These are phyloP conservation scores for Zonitis immaculata DNA, from an alignment of 2,888 invertebrate genomes.

Conservation along the genomic window DNA sequence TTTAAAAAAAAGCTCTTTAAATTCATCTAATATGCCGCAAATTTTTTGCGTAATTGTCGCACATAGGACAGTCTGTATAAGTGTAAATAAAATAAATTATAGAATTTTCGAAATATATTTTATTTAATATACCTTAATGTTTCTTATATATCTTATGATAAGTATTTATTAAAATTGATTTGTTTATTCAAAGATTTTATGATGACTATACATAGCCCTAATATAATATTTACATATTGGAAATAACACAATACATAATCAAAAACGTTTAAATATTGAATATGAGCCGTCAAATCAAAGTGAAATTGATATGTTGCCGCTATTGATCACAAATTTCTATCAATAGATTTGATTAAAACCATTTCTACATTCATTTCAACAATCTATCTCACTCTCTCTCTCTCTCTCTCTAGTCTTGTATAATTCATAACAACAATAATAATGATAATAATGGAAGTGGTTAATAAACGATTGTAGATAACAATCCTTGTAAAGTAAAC, in stretches of 20 bases:
- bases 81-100: too few relatives aligned
- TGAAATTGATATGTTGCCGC: slow-evolving; percentile 33
- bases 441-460: not conserved
- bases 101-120: too few relatives aligned
- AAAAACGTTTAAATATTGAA: slow-evolving; percentile 25
- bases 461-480: not conserved
- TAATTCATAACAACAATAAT: not conserved
- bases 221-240: too few relatives aligned
- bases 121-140: too few relatives aligned
- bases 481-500: not conserved
- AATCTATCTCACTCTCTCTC: too few relatives aligned
- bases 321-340: slow-evolving; percentile 26
- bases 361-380: slow-evolving; percentile 11
- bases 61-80: too few relatives aligned
- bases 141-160: too few relatives aligned
- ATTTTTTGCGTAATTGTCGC: too few relatives aligned
- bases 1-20: too few relatives aligned
- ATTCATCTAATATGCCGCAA: too few relatives aligned
- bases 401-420: not conserved
- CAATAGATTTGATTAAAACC: slow-evolving; percentile 28
- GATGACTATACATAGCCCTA: slow-evolving; percentile 3
- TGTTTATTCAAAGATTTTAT: slow-evolving; percentile 1
- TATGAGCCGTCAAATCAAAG: slow-evolving; percentile 30
- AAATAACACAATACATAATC: slow-evolving; percentile 14
- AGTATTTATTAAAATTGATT: slow-evolving; percentile 14